phyloP scores from a whole-genome alignment of 1,140 invertebrate genomes.

The Drosophila pachea region DNA sequence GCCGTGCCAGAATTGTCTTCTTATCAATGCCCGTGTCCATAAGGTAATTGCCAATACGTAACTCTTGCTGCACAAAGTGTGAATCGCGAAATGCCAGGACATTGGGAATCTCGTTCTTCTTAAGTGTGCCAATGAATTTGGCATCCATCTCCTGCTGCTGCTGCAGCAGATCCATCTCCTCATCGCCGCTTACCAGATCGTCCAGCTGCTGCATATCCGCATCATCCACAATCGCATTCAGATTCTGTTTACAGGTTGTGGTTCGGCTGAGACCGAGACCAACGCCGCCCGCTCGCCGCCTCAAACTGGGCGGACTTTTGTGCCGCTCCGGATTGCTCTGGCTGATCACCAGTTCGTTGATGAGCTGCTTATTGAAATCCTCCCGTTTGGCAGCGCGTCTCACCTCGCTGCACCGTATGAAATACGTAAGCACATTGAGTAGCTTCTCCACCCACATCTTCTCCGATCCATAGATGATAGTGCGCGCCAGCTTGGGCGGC shows the following conservation, averaged over 20 bases:
- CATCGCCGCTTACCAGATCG: constrained; percentile 31
- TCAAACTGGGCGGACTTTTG: constrained; percentile 51
- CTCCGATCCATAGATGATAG: constrained; percentile 87
- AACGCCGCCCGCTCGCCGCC: constrained; percentile 3
- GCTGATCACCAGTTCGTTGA: constrained; percentile 56
- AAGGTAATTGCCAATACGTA: constrained; percentile 76
- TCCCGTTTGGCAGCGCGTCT: constrained; percentile 78
- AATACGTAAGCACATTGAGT: constrained; percentile 88
- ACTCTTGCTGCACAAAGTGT: constrained; percentile 77
- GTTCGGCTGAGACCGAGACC: constrained; percentile 49
- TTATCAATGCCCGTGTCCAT: constrained; percentile 78
- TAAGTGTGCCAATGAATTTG: constrained; percentile 49
- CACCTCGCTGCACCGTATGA: constrained; percentile 88
- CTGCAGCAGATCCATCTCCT: constrained; percentile 37
- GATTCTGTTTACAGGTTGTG: constrained; percentile 70
- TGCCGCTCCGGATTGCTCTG: constrained; percentile 49
- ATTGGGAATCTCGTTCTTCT: constrained; percentile 77
- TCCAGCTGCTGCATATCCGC: constrained; percentile 28
- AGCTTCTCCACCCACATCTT: constrained; percentile 85
- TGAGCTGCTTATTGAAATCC: constrained; percentile 74
- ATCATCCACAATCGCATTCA: constrained; percentile 65
- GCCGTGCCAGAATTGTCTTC: constrained; percentile 58
- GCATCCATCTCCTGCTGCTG: constrained; percentile 30
- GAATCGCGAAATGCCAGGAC: constrained; percentile 76
- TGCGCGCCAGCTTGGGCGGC: constrained; percentile 87